Conservation (phyloP, 2,888 invertebrate species). For the Oscheius sp. region DNA sequence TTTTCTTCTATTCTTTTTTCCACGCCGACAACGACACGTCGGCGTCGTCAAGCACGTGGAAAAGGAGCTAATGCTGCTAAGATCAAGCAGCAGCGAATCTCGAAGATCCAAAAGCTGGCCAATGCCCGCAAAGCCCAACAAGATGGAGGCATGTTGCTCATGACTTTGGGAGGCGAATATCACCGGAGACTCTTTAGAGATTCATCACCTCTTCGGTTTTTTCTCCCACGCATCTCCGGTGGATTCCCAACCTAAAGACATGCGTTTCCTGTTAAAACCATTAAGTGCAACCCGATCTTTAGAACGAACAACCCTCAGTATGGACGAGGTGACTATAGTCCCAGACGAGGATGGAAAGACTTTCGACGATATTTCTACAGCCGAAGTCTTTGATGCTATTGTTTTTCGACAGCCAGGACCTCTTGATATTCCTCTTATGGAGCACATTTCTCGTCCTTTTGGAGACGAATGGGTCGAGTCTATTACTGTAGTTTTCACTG, state of each 20-base stretch:
- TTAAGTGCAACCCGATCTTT: conserved; percentile 32
- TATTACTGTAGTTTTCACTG: background rate
- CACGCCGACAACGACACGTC: background rate
- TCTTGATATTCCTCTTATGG: conserved; percentile 44
- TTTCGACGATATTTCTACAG: conserved; percentile 42
- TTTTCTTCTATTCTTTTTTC: conserved; percentile 1
- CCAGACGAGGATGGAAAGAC: conserved; percentile 12
- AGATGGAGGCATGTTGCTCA: conserved; percentile 12
- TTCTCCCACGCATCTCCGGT: conserved; percentile 11
- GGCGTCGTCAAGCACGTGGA: conserved; percentile 10
- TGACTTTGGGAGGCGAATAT: background rate
- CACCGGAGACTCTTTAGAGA: background rate
- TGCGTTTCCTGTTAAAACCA: conserved; percentile 30
- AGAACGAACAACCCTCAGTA: conserved; percentile 30
- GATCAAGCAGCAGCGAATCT: conserved; percentile 21
- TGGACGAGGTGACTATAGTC: background rate
- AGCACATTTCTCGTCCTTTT: conserved; percentile 19
- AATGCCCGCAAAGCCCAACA: background rate
- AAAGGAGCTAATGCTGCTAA: conserved; percentile 2
- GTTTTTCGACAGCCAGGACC: conserved; percentile 56
- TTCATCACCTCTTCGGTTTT: background rate
- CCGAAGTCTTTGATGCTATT: conserved; percentile 55
- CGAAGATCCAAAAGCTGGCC: conserved; percentile 21
- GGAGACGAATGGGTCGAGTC: conserved; percentile 10
- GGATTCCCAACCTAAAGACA: conserved; percentile 12